These are phyloP conservation scores for Petrocephalus zakoni DNA, from an alignment of 2,113 vertebrate species.

Conservation along the genomic window DNA sequence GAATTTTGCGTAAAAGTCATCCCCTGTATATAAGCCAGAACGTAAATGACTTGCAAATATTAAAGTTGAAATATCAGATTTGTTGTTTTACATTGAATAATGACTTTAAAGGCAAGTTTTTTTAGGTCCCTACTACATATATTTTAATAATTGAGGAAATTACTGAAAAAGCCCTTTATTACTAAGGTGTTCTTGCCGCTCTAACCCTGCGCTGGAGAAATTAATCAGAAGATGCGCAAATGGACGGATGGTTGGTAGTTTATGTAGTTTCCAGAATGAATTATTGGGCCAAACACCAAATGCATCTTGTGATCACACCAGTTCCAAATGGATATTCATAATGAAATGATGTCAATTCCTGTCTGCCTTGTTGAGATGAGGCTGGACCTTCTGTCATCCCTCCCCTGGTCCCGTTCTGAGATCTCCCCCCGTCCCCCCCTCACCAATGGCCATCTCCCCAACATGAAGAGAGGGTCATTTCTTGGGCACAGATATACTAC, in stretches of 20 bases:
- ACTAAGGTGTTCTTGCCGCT: background rate
- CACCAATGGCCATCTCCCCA: background rate
- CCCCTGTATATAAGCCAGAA: background rate
- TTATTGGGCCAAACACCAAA: background rate
- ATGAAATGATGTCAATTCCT: background rate
- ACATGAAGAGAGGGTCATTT: background rate
- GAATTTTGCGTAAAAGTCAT: background rate
- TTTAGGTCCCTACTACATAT: background rate
- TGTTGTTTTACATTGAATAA: background rate
- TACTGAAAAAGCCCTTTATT: background rate
- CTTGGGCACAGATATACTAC: background rate
- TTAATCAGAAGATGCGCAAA: background rate
- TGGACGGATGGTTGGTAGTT: background rate
- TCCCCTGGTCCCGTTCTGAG: background rate
- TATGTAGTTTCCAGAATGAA: background rate
- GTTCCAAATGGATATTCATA: background rate
- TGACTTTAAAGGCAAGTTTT: background rate
- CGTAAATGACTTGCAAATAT: constrained; percentile 1
- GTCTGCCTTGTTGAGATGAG: background rate
- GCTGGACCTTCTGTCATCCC: background rate
- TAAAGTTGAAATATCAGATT: background rate
- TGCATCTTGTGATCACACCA: background rate
- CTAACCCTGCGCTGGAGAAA: background rate
- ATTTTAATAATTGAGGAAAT: background rate
- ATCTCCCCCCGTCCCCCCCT: background rate